Base-by-base conservation (phyloP, 2,888 invertebrate species). In the Oasisia sp. region DNA sequence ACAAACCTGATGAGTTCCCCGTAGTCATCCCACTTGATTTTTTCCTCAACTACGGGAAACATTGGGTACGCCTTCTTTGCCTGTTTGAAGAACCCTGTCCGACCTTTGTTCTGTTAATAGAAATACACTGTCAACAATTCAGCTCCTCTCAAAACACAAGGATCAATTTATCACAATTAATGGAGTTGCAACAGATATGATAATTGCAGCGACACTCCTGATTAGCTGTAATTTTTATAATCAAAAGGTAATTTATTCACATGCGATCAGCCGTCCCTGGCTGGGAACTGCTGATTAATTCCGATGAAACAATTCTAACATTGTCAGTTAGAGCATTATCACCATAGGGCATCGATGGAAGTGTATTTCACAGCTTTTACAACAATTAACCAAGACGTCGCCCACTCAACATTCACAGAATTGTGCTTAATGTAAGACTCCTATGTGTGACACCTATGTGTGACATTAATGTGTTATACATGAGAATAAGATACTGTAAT, bases 31-130 rank as follows among this genome's bases (percentile, higher is more conserved):
- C 97, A 97, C 96, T 98, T 97, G 50, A 99, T 97, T 95, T 98
- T 98, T 93, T 99, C 99, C 96, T 99, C 99, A 91, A 98, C 97
- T 95, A 98, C 98, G 0, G 99, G 99, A 97, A 98, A 99, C 98
- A 99, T 99, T 0, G 99, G 99, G 96, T 99, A 98, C 95, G 98
- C 98, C 92, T 99, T 98, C 97, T 99, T 98, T 92, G 97, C 98
- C 94, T 97, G 98, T 96, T 98, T 98, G 96, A 98, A 98, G 95
- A 98, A 98, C 92, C 98, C 96, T 74, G 74, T 74, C 74, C 74
- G 74, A 74, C 74, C 74, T 74, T 74, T 74, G n/a, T 74, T 74
- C 74, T 74, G 27, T 74, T 19, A 74, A 74, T 27, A 74, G 19
- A 74, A 19, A 74, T 0, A 50, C 74, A 27, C 74, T 74, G n/a